phyloP scores from a whole-genome alignment of 2,797 vertebrate species.

The Eremophila alpestris region DNA sequence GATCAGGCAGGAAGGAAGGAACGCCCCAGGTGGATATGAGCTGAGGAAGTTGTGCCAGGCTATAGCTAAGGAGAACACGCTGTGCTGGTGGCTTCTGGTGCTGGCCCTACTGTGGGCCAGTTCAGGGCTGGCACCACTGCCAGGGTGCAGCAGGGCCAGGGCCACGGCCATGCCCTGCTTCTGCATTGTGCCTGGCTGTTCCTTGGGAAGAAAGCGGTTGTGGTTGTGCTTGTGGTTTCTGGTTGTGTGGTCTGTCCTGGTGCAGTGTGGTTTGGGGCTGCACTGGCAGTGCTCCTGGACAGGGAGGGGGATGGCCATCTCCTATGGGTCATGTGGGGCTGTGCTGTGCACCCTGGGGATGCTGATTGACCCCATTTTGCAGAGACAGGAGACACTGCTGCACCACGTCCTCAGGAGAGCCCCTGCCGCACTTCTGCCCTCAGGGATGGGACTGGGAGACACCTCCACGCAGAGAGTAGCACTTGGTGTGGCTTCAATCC shows the following conservation, averaged over 20 bases:
- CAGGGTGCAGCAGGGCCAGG: background rate
- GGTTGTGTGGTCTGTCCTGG: background rate
- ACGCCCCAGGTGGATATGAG: accelerated
- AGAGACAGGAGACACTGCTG: accelerated
- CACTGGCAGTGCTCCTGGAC: no score
- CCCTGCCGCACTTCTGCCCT: no score
- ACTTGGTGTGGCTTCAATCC: accelerated
- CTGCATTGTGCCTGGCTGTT: background rate
- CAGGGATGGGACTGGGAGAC: accelerated
- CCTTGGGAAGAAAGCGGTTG: no score
- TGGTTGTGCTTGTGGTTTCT: background rate
- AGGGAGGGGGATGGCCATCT: background rate
- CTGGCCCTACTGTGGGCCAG: background rate
- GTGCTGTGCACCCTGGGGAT: no score
- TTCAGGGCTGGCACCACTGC: background rate
- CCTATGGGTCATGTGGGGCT: background rate
- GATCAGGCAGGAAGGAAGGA: background rate
- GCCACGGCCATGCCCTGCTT: background rate
- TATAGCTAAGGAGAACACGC: accelerated
- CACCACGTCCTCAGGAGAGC: background rate
- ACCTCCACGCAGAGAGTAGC: accelerated
- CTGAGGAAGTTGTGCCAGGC: background rate
- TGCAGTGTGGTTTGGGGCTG: background rate
- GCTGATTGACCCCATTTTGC: background rate
- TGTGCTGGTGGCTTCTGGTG: accelerated